These are phyloP conservation scores for Myotis findleyi DNA, from an alignment of 2,797 vertebrate genomes.

Conservation along the genomic window DNA sequence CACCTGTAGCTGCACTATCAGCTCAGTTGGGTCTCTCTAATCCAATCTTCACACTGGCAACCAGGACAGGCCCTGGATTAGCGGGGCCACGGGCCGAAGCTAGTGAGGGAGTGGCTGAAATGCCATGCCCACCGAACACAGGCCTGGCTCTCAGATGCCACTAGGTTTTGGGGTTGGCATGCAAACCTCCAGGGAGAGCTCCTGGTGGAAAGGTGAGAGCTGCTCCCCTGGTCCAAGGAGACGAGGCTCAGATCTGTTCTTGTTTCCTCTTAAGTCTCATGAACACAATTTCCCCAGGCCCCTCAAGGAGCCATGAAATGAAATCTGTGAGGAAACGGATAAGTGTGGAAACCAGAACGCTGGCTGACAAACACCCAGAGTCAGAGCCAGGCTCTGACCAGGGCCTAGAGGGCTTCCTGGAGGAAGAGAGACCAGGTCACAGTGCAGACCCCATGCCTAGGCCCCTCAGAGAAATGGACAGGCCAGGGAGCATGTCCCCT, in stretches of 20 bases:
- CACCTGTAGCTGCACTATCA: neutral
- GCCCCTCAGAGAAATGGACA: neutral
- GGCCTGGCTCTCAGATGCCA: neutral
- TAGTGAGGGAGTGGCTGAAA: neutral
- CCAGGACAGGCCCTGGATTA: neutral
- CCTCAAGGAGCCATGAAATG: neutral
- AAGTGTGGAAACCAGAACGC: neutral
- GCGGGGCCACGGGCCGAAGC: neutral
- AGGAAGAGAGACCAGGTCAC: neutral
- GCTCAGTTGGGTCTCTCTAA: constrained; percentile 36
- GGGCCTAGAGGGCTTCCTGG: neutral
- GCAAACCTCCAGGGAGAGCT: neutral
- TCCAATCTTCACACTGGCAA: constrained; percentile 55
- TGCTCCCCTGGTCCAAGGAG: neutral
- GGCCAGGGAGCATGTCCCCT: neutral
- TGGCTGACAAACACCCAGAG: neutral
- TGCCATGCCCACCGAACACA: neutral
- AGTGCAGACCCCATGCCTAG: neutral
- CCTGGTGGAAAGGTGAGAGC: neutral
- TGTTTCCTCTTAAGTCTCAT: neutral
- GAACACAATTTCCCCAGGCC: neutral
- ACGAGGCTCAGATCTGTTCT: neutral
- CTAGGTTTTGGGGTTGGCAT: neutral
- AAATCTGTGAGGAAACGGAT: neutral
- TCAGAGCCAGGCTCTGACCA: neutral